Conservation (phyloP, 2,888 invertebrate species). For the Operophtera brumata region DNA sequence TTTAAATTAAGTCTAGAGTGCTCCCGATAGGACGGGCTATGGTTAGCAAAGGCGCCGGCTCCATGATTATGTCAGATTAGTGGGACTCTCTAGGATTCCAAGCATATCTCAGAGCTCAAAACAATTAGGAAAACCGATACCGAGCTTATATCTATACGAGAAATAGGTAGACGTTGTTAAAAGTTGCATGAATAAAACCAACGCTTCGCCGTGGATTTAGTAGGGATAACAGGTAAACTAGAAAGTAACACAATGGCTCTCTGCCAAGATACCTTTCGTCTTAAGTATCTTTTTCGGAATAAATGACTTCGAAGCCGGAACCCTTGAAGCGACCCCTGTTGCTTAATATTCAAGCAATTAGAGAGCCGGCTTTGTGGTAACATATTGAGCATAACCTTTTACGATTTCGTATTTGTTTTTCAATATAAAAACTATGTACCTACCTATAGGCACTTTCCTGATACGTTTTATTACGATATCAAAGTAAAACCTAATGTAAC, state of each 20-base stretch:
- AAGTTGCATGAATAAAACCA: conserved; percentile 33
- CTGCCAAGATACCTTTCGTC: conserved; percentile 51
- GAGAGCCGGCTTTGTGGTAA: conserved; percentile 26
- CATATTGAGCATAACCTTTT: conserved; percentile 3
- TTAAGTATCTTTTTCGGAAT: conserved; percentile 44
- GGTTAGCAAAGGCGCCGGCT: conserved; percentile 29
- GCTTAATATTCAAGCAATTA: conserved; percentile 61
- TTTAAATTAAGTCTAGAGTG: conserved; percentile 38
- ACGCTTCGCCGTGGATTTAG: conserved; percentile 20
- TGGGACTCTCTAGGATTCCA: conserved; percentile 25
- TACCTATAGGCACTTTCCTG: too few relatives aligned
- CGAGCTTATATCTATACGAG: conserved; percentile 11
- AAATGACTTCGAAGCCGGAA: conserved; percentile 40
- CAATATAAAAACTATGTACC: background rate
- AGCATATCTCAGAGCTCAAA: conserved; percentile 22
- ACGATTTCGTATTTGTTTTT: conserved; percentile 7
- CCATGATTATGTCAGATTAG: conserved; percentile 40
- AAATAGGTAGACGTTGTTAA: conserved; percentile 22
- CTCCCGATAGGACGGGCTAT: conserved; percentile 1
- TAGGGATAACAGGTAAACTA: conserved; percentile 47
- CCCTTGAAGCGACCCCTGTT: conserved; percentile 39
- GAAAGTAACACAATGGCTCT: conserved; percentile 48
- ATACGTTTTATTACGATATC: background rate
- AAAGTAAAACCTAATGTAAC: conserved; percentile 3
- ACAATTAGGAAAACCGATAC: conserved; percentile 19